Base-by-base conservation (phyloP, 2,888 invertebrate species). In the Leptinotarsa juncta region DNA sequence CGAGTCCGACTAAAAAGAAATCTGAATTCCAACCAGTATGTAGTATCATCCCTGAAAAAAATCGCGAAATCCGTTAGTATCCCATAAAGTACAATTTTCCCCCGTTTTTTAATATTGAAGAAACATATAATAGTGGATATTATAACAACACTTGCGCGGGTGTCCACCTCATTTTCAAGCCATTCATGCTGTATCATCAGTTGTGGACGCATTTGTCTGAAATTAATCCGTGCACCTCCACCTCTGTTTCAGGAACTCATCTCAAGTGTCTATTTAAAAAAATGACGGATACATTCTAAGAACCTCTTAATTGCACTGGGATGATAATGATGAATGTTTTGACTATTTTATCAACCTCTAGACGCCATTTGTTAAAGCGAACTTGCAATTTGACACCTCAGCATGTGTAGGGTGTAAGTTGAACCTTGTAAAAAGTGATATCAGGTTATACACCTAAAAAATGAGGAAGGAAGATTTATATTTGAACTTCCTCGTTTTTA, bases 341-440 rank as follows among this genome's bases (percentile, higher is more conserved):
- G 32, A 42, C 42, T 42, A n/a, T 62, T 42, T 62, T 62, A 62
- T 62, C n/a, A 62, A 62, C 42, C 62, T 72, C 62, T 67, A 77
- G 77, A 74, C 76, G 76, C 79, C 71, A 76, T 72, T 70, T 74
- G 67, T 57, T 68, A 68, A 42, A 69, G 70, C 67, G 72, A 72
- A 75, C 53, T 69, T 66, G 78, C 69, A 77, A 81, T 77, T 62
- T 67, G 78, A 81, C 76, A 75, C 77, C 79, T 73, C 55, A 70
- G 80, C 81, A 81, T 78, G 76, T 81, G 81, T 81, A 79, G 79
- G 75, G 80, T 81, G 79, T 81, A 67, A 69, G 72, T 65, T 81
- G 69, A 73, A 79, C 49, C 65, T 53, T 62, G 62, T 62, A 75
- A 71, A 72, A 66, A 67, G 70, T 66, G 70, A 67, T 70, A 72